These are phyloP conservation scores for Anolis apletophallus DNA, from an alignment of 2,797 vertebrate genomes.

Conservation along the genomic window DNA sequence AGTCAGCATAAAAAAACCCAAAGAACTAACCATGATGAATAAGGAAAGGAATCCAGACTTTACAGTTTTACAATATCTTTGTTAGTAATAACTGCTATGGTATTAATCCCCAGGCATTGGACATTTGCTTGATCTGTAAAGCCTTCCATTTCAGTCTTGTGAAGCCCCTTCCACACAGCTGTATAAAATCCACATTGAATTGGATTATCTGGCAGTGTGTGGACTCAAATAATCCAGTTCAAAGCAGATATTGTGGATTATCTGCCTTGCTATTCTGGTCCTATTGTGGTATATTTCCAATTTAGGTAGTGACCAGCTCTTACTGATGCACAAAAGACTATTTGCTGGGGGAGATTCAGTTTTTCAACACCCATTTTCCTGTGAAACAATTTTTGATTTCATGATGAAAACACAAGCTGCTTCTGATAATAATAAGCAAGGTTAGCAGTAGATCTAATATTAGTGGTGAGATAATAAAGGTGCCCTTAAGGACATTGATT, in stretches of 20 bases:
- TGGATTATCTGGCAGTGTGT: no score
- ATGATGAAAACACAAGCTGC: conserved; percentile 82
- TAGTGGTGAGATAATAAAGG: background rate
- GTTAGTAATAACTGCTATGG: background rate
- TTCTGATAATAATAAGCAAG: conserved; percentile 72
- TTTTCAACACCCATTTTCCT: conserved; percentile 86
- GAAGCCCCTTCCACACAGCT: no score
- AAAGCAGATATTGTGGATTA: no score
- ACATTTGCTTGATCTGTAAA: background rate
- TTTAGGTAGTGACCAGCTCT: conserved; percentile 81
- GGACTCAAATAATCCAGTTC: no score
- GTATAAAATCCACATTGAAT: no score
- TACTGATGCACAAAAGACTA: conserved; percentile 77
- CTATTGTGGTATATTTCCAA: no score
- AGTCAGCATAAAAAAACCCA: background rate
- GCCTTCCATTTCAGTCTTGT: background rate
- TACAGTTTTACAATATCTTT: background rate
- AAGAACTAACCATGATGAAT: background rate
- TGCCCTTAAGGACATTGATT: no score
- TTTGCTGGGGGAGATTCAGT: conserved; percentile 85
- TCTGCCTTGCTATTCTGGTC: no score
- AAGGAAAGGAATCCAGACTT: background rate
- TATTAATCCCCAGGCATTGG: background rate
- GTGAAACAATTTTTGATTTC: conserved; percentile 80
- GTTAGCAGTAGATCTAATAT: conserved; percentile 70